Evolutionary conservation across 1,140 invertebrate genomes (phyloP), one percentile per base, ranked within the genome.

Genomic region (Temnothorax longispinosus): DNA sequence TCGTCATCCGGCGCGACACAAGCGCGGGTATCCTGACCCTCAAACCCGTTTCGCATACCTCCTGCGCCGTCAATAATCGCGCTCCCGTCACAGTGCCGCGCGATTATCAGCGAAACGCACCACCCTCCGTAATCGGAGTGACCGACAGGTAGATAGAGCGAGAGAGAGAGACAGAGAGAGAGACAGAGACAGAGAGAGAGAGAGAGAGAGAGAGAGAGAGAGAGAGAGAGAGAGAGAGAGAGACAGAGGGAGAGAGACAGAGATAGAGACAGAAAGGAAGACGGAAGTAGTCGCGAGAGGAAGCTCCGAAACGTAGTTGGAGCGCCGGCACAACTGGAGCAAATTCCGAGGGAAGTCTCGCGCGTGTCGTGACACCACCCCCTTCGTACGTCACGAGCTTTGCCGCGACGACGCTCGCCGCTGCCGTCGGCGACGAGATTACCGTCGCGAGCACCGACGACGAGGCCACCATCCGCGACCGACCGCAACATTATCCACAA

Each of bases 311-410:
- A 72, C 80, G 52, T 38, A 82, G 41, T 21, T n/a, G 71, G 27
- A 85, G 64, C 56, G 41, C 56, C 32, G 47, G 44, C n/a, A 38
- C 35, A 69, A 69, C 65, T 69, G 47, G 27, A 89, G 11, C 58
- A 69, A 88, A 58, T 62, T 74, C 47, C 52, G 54, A 64, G 67
- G 54, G 18, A 74, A 87, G 60, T 87, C 86, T 76, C 74, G 89
- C 76, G 89, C 85, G 88, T 95, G 94, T 74, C 85, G 95, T 95
- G 95, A 94, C 54, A 84, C 93, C 91, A 92, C 93, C 92, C 56
- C 35, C 58, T 74, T 58, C n/a, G 91, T 90, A 90, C 91, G 92
- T 93, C 90, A 74, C 89, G 91, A 92, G 89, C 94, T 93, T 85
- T 74, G 69, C 67, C 85, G 62, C 71, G 87, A 77, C 78, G 87